These are phyloP conservation scores for Eupithecia vulgata DNA, from an alignment of 2,888 invertebrate genomes.

Conservation along the genomic window DNA sequence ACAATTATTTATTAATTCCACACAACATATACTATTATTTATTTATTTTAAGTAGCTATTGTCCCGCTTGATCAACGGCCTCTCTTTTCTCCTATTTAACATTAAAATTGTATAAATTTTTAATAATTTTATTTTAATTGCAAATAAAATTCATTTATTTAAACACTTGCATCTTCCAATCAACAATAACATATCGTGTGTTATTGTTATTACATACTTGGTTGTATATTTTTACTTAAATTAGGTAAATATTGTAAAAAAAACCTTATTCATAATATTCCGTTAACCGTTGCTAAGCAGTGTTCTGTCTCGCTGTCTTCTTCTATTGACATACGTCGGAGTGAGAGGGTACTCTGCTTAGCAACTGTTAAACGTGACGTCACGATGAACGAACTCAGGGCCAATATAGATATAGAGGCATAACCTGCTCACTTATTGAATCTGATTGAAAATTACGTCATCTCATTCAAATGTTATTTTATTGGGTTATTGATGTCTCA, in stretches of 20 bases:
- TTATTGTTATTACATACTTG: background rate
- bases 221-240: constrained; percentile 2
- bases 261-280: background rate
- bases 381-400: background rate
- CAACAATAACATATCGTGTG: background rate
- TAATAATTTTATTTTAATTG: background rate
- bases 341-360: background rate
- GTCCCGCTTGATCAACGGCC: background rate
- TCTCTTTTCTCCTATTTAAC: background rate
- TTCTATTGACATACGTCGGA: too few species aligned
- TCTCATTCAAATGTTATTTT: background rate
- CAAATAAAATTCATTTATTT: background rate
- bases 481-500: too few species aligned
- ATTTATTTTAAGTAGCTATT: background rate
- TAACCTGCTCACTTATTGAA: background rate
- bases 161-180: background rate
- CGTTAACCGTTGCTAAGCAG: too few species aligned
- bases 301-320: background rate
- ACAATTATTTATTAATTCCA: background rate
- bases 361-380: background rate
- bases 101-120: background rate
- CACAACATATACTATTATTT: background rate
- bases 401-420: background rate
- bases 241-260: background rate
- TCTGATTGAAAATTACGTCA: background rate